Percentiles rank a stretch among this genome's conserved stretches.
phyloP scores from a whole-genome alignment of 2,113 vertebrate genomes.

The Helogale parvula region DNA sequence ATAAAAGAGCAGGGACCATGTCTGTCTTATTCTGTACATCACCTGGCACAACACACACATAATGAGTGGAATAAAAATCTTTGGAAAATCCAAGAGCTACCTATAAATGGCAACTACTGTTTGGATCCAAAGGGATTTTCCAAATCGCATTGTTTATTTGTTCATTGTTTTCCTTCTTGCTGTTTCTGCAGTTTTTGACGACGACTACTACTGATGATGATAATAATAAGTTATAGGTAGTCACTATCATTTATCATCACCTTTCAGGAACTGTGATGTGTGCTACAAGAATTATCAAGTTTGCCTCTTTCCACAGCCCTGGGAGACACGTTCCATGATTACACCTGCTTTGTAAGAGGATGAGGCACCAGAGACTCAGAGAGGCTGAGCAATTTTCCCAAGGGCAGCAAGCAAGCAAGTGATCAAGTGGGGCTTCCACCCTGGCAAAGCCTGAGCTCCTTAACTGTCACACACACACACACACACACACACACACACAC shows the following conservation, averaged over 20 bases:
- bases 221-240: background rate
- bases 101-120: background rate
- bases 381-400: background rate
- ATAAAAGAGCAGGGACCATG: too few species aligned
- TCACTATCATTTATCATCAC: background rate
- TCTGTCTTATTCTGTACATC: background rate
- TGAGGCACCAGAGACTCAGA: background rate
- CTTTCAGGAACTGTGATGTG: background rate
- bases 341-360: background rate
- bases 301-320: background rate
- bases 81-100: background rate
- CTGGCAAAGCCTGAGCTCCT: background rate
- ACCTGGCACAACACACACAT: background rate
- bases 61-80: background rate
- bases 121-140: background rate
- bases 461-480: background rate
- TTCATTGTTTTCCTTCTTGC: background rate
- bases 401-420: background rate
- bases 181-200: background rate
- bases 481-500: rapidly evolving
- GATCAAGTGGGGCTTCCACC: too few species aligned
- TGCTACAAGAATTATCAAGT: background rate
- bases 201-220: background rate
- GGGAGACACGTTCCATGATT: background rate
- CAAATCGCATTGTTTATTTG: background rate